Evolutionary conservation across 1,140 invertebrate genomes (phyloP).

Genomic region (Tetramorium simillimum): DNA sequence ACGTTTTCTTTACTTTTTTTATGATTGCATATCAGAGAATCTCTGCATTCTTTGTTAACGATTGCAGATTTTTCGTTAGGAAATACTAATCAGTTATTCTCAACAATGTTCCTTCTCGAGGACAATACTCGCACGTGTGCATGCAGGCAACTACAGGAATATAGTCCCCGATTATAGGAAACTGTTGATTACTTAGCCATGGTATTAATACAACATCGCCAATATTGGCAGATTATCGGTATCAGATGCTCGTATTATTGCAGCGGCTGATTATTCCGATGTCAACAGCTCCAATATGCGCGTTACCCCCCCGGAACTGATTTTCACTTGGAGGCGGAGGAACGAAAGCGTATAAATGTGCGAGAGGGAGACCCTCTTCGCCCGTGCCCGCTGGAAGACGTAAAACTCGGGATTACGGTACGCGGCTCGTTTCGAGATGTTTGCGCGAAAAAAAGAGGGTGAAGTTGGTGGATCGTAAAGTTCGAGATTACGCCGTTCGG

Average conservation of each 20-base stretch:
- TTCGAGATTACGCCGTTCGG: conserved; percentile 62
- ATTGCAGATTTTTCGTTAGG: background rate
- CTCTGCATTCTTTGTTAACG: background rate
- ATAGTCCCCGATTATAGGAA: conserved; percentile 33
- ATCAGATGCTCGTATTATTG: conserved; percentile 60
- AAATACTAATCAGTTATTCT: conserved; percentile 48
- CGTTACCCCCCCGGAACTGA: background rate
- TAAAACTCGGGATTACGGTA: conserved; percentile 58
- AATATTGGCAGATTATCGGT: conserved; percentile 59
- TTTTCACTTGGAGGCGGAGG: background rate
- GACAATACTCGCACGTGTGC: background rate
- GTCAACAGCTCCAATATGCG: conserved; percentile 36
- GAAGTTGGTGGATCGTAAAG: conserved; percentile 61
- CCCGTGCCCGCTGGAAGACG: conserved; percentile 25
- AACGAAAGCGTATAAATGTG: conserved; percentile 16
- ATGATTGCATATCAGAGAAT: background rate
- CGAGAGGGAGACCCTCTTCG: background rate
- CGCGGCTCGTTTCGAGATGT: conserved; percentile 56
- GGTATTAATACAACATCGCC: conserved; percentile 41
- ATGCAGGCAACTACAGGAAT: conserved; percentile 28
- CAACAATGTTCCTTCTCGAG: conserved; percentile 1
- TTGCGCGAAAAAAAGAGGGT: conserved; percentile 50
- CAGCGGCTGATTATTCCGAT: conserved; percentile 54
- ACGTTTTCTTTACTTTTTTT: background rate
- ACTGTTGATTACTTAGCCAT: conserved; percentile 46